Evolutionary conservation across 2,113 vertebrate genomes (phyloP), one percentile per base, ranked within the genome.

Genomic region (Zingel zingel): DNA sequence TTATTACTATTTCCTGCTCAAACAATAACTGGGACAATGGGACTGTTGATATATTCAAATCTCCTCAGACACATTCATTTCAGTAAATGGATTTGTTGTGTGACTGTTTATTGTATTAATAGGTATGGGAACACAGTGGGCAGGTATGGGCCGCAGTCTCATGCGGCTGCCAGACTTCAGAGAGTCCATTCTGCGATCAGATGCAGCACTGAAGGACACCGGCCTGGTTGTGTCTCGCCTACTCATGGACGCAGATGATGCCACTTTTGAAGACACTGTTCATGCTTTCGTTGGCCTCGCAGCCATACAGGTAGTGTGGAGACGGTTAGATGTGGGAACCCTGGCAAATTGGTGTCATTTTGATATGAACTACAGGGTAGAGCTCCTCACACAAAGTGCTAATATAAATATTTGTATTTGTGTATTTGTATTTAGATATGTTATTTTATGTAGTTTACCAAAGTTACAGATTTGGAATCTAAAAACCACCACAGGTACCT

Each of bases 91-190:
- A 43, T 43, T 43, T 11, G 39, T 21, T 61, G 18, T 15, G 13
- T 73, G 56, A 50, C 23, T 45, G 19, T 70, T 3, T 19, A 1
- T 15, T 63, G 6, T 62, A 3, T 77, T 36, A 23, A 4, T 91
- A 99, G 98, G 98, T 48, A 99, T 99, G 98, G 98, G 98, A 19
- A 94, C 98, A 0, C 98, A 99, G 91, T 99, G 98, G 98, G 93
- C 94, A 0, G 96, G 97, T 0, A 99, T 99, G 98, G 98, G 98
- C 11, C 90, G 94, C 36, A 96, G 95, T 80, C 95, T 99, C 11
- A 98, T 99, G 98, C 95, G 96, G 76, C 77, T 99, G 74, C 91
- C 91, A 36, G 76, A 96, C 79, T 99, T 99, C 89, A 95, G 87
- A 0, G 93, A 96, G 50, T 99, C 98, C 53, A 96, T 99, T 74